Evolutionary conservation across 2,888 invertebrate species (phyloP), one percentile per base, ranked within the genome.

Genomic region (Drosophila quinaria): DNA sequence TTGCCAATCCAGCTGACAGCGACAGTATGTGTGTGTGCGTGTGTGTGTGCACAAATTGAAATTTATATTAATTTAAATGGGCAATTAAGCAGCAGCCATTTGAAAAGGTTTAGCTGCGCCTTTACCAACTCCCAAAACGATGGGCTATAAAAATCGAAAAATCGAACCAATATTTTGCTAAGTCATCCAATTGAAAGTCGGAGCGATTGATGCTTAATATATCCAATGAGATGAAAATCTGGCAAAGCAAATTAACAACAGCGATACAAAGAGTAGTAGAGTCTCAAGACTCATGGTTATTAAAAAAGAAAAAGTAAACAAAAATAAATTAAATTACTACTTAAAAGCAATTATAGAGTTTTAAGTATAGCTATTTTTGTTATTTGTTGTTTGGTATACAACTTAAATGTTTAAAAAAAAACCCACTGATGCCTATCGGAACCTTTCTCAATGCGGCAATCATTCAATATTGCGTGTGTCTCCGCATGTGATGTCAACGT

Each of bases 51-150:
- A 70, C 78, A 88, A 89, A 80, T 84, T 83, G 89, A 87, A 89
- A 83, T 84, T 84, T 89, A 83, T 89, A 84, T 84, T 84, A 84
- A 84, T 89, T 84, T 84, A 89, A 84, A 84, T 87, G 84, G 79
- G 67, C 89, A 84, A 87, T 87, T 84, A 84, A 78, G 84, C 87
- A 73, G 68, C 81, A 83, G 81, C 61, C 69, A 70, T 87, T 83
- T 71, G 65, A 72, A 86, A 78, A 83, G 76, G 71, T 87, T 88
- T 78, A 71, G 80, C 78, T 67, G 64, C 44, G 50, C 58, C 70
- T 41, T 47, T 33, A 50, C 37, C 50, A 44, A 58, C 42, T n/a
- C 8, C 31, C 64, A 61, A 61, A 52, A 50, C 65, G 75, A 56
- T 58, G 69, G 69, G 80, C 86, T 35, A 70, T 70, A 64, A 70